A percentile compares a stretch with the other conserved stretches of the same genome.
phyloP scores from a whole-genome alignment of 1,140 invertebrate species.

The Trichomalopsis sarcophagae region DNA sequence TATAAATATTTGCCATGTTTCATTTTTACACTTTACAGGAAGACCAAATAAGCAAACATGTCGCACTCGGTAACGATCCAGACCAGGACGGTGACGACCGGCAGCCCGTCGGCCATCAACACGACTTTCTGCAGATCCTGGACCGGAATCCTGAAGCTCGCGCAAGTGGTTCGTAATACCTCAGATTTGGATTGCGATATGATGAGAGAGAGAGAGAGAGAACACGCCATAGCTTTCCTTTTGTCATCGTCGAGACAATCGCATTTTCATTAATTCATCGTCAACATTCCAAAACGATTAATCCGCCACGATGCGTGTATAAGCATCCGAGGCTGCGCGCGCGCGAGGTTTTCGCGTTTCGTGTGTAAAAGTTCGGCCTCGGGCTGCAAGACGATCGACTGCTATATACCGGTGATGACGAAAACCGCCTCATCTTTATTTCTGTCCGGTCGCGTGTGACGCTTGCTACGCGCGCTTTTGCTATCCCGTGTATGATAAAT shows the following conservation, averaged over 20 bases:
- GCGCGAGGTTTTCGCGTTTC: constrained; percentile 6
- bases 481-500: background rate
- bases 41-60: constrained; percentile 73
- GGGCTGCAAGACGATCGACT: background rate
- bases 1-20: background rate
- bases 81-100: constrained; percentile 85
- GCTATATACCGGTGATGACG: background rate
- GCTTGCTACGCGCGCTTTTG: background rate
- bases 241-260: background rate
- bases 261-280: too few relatives aligned
- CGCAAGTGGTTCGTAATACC: constrained; percentile 80
- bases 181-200: background rate
- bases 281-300: background rate
- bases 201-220: too few relatives aligned
- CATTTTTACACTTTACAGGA: background rate
- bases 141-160: constrained; percentile 83
- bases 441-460: constrained; percentile 1
- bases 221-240: background rate
- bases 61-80: constrained; percentile 90
- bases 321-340: background rate
- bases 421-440: constrained; percentile 41
- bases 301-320: background rate
- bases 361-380: constrained; percentile 22
- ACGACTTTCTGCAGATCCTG: constrained; percentile 83
- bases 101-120: constrained; percentile 84